phyloP scores from a whole-genome alignment of 2,113 vertebrate genomes.

The Chaetops frenatus region DNA sequence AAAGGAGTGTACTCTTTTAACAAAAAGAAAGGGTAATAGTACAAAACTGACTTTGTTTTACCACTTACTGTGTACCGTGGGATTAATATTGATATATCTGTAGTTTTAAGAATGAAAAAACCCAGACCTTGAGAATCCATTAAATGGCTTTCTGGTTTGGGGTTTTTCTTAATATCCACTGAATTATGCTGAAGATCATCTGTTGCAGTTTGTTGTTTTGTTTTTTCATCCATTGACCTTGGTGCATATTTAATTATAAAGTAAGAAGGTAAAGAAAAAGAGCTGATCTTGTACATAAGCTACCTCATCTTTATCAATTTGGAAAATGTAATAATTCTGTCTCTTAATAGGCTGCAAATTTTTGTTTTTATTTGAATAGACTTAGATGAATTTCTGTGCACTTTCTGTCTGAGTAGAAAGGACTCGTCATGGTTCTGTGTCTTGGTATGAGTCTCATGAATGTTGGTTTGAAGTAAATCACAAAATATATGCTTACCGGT shows the following conservation, averaged over 20 bases:
- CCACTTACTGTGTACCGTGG: not conserved
- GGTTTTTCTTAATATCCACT: not conserved
- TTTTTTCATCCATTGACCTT: not conserved
- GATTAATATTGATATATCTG: not conserved
- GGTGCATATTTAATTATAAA: not conserved
- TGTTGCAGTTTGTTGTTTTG: not conserved
- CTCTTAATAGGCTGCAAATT: not conserved
- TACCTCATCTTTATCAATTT: not conserved
- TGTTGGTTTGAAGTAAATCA: not conserved
- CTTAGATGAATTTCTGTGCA: fast-evolving
- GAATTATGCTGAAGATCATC: not conserved
- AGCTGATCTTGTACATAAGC: not conserved
- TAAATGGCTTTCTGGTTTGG: not conserved
- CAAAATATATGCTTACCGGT: not conserved
- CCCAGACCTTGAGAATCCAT: not conserved
- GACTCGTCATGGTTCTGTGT: fast-evolving
- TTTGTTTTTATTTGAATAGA: not conserved
- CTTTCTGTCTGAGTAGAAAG: not conserved
- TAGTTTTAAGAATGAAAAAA: not conserved
- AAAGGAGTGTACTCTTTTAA: not conserved
- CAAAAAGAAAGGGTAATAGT: not conserved
- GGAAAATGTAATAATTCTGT: not conserved
- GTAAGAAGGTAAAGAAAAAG: not conserved
- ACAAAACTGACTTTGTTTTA: not conserved
- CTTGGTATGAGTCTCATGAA: not conserved